A percentile compares a stretch with the other conserved stretches of the same genome.
Conservation (phyloP, 2,888 invertebrate species). For the Callyntrura guangdongensis region DNA sequence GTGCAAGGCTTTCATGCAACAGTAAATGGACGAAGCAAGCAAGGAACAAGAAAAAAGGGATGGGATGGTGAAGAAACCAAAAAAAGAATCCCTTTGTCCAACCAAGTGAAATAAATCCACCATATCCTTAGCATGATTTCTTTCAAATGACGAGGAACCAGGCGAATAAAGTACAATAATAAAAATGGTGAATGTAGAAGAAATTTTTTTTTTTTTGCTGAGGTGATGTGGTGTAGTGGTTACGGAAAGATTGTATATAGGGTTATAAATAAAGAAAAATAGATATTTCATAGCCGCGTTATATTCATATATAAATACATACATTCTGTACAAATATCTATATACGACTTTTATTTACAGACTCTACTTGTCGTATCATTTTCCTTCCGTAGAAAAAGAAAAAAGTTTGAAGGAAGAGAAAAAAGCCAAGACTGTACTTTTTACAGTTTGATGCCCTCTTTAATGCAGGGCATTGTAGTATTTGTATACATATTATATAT, state of each 20-base stretch:
- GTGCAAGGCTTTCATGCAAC: conserved; percentile 18
- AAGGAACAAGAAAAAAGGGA: conserved; percentile 49
- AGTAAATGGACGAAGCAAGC: conserved; percentile 32
- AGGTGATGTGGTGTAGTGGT: conserved; percentile 28
- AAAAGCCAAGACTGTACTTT: conserved; percentile 70
- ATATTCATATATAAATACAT: background rate
- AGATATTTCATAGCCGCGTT: background rate
- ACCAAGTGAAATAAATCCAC: conserved; percentile 80
- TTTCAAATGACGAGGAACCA: conserved; percentile 66
- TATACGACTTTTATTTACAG: background rate
- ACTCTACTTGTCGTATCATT: conserved; percentile 23
- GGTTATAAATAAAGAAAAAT: background rate
- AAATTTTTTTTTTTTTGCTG: conserved; percentile 29
- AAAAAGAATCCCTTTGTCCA: conserved; percentile 80
- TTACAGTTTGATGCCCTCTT: conserved; percentile 75
- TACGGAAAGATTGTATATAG: background rate
- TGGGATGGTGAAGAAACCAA: conserved; percentile 63
- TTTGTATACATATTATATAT: too few relatives aligned
- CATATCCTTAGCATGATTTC: conserved; percentile 79
- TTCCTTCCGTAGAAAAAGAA: conserved; percentile 30
- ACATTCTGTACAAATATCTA: background rate
- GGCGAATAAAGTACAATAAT: conserved; percentile 60
- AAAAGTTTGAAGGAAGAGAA: background rate
- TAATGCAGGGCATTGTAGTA: conserved; percentile 55
- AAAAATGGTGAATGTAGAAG: conserved; percentile 54